Base-by-base conservation (phyloP, 2,888 invertebrate genomes). In the Protula sp. region DNA sequence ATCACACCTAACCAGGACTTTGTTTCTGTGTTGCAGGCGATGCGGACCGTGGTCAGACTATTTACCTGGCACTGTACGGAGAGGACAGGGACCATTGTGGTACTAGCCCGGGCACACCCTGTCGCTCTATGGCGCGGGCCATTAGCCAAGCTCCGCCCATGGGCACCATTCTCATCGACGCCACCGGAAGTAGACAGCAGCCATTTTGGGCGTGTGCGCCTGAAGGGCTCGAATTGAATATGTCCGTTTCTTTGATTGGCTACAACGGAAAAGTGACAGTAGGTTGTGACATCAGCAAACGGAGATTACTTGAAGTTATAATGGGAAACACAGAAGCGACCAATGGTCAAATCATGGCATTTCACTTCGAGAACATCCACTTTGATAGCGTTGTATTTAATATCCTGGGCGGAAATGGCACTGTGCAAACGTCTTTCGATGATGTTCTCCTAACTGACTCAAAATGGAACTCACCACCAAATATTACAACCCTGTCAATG, bases 61-160 rank as follows among this genome's bases (percentile, higher is more conserved):
- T 61, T 14, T 52, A 55, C 30, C 58, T 62, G 47, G 62, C 62
- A 26, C 47, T 54, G 19, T 56, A 59, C 28, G 62, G 62, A 3
- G 62, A 62, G 26, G 62, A 62, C 30, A 47, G 62, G n/a, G 26
- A 30, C 2, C 52, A 50, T 14, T 62, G 62, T 45, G 62, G 62
- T 2, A 9, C 28, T 19, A 30, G 52, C 3, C 52, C 51, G 22
- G 56, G 56, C 5, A 59, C 59, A 9, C 62, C 62, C 2, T 62
- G 62, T 30, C 30, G 47, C 28, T 53, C 58, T 24, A 58, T 62
- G 14, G 45, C 47, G 56, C 58, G 56, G 27, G 58, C 59, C 30
- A 30, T 61, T 1, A 27, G 22, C 9, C 26, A 47, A 4, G 54
- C 57, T n/a, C 28, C 52, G 0, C 31, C 31, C 19, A 54, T 47